phyloP scores from a whole-genome alignment of 2,113 vertebrate genomes.

The Paradisaea rubra region DNA sequence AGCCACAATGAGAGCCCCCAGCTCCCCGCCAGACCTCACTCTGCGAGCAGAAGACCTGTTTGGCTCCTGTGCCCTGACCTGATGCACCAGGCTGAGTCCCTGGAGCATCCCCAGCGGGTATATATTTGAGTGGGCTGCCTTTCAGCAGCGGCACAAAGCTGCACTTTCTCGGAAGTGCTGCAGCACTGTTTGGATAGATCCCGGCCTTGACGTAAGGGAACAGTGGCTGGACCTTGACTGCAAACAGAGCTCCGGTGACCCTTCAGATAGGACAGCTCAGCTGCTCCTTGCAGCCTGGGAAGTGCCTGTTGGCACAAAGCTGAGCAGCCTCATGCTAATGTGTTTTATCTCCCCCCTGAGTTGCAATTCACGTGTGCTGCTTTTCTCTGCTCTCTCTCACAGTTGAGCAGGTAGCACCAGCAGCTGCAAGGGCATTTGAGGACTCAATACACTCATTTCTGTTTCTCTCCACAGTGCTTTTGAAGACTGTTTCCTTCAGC shows the following conservation, averaged over 20 bases:
- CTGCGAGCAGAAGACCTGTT: neutral
- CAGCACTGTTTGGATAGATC: neutral
- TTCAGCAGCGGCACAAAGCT: neutral
- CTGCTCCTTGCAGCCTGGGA: neutral
- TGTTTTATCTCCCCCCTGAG: neutral
- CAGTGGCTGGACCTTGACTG: neutral
- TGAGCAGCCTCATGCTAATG: neutral
- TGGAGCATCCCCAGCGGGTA: neutral
- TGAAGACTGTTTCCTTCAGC: neutral
- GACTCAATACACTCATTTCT: neutral
- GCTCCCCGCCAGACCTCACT: neutral
- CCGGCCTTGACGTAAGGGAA: neutral
- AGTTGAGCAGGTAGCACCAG: neutral
- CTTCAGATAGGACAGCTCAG: neutral
- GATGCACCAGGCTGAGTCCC: neutral
- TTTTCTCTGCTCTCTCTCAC: neutral
- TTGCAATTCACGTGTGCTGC: neutral
- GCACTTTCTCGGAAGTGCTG: neutral
- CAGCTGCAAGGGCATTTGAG: neutral
- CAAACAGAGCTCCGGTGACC: neutral
- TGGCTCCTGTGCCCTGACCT: rapidly evolving
- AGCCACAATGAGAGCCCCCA: neutral
- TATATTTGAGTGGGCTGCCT: neutral
- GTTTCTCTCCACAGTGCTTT: neutral
- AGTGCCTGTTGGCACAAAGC: neutral